Evolutionary conservation across 2,113 vertebrate genomes (phyloP), one percentile per base, ranked within the genome.

Genomic region (Barbus barbus): DNA sequence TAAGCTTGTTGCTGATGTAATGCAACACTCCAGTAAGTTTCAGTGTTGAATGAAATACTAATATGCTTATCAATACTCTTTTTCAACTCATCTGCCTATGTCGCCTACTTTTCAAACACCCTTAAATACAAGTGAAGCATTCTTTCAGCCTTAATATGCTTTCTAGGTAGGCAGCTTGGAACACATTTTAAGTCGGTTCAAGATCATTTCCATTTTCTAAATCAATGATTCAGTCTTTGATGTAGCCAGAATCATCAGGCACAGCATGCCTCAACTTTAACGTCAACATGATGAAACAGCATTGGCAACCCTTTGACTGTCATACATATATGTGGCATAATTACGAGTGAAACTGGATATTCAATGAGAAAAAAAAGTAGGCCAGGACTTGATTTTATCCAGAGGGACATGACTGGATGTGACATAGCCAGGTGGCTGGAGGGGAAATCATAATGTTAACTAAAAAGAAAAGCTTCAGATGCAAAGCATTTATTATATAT

Each of bases 311-410:
- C 33, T 22, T 5, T 69, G 9, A 38, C 20, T 38, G 20, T 69
- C 20, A 38, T 69, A 36, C 33, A 69, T 69, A 72, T 72, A 73
- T 73, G 11, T 73, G 71, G 11, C 71, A 73, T 73, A 44, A 24
- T 44, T 73, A n/a, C 0, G 38, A 73, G 38, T 16, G 36, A 73
- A 73, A 46, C 38, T 24, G 36, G 33, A 44, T 24, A 16, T 44
- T 73, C 38, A 73, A 73, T 26, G n/a, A 73, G 38, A 14, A 26
- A 73, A 26, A 73, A n/a, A 71, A 24, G 5, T 26, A 73, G 71
- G n/a, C 12, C 71, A 73, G 6, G 71, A 26, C 38, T 26, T 44
- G 38, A 73, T 26, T 73, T 14, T 46, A 73, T 73, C 38, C 12
- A 46, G 71, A 73, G 38, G 69, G 69, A 72, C 69, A 22, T 14